phyloP scores from a whole-genome alignment of 2,888 invertebrate species.

The Sinodicranocentrus sp. region DNA sequence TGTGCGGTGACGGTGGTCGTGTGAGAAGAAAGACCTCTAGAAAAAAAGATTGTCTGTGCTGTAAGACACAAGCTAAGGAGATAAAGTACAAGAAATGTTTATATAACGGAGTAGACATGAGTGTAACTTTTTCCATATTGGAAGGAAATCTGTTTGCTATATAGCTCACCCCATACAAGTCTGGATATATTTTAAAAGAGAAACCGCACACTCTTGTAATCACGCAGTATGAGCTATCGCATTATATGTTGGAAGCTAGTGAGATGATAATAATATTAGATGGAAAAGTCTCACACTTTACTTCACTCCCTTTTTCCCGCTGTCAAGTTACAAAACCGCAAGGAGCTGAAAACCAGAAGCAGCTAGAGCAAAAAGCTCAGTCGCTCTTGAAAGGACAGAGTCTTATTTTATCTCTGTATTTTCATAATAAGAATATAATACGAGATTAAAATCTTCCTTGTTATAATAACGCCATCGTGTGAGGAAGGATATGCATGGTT shows the following conservation, averaged over 20 bases:
- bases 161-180: neutral
- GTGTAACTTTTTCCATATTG: no score
- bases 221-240: neutral
- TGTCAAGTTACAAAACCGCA: conserved; percentile 68
- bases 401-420: conserved; percentile 37
- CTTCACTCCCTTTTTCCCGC: conserved; percentile 44
- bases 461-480: conserved; percentile 17
- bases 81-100: conserved; percentile 33
- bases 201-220: neutral
- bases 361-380: conserved; percentile 21
- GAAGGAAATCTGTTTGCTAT: no score
- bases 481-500: conserved; percentile 13
- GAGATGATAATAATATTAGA: conserved; percentile 64
- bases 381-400: no score
- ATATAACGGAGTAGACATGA: no score
- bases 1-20: conserved; percentile 64
- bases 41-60: conserved; percentile 23
- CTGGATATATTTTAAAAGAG: neutral
- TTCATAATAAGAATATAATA: conserved; percentile 44
- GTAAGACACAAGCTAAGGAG: conserved; percentile 26
- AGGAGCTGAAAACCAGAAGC: conserved; percentile 56
- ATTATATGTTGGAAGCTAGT: no score
- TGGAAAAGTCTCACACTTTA: conserved; percentile 64
- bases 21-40: conserved; percentile 19
- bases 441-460: conserved; percentile 36